These are phyloP conservation scores for Barnardius zonarius DNA, from an alignment of 2,113 vertebrate species.

Conservation along the genomic window DNA sequence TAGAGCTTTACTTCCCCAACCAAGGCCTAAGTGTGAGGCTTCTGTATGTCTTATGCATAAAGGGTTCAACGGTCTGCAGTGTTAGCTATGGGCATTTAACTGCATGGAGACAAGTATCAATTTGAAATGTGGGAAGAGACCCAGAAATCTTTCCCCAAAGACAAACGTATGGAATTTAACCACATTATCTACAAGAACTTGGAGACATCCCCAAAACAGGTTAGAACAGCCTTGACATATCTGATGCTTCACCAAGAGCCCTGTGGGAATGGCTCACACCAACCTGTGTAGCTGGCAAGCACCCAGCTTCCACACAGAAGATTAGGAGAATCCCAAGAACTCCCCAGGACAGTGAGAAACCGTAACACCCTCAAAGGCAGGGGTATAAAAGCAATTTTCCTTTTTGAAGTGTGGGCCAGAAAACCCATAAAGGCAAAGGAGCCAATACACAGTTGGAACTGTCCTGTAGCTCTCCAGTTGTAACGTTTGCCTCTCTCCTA, in stretches of 20 bases:
- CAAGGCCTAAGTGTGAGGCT: not conserved
- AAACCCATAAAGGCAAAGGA: not conserved
- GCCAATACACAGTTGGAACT: not conserved
- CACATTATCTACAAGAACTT: not conserved
- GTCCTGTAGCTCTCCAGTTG: not conserved
- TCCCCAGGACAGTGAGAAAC: not conserved
- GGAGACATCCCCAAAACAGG: conserved; percentile 25
- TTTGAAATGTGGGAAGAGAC: not conserved
- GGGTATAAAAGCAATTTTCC: not conserved
- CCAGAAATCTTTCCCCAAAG: conserved; percentile 11
- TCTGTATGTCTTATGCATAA: not conserved
- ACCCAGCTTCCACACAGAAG: not conserved
- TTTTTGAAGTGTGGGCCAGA: not conserved
- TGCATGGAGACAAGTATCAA: not conserved
- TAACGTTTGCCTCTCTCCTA: not conserved
- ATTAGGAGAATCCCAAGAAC: not conserved
- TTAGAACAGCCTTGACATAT: conserved; percentile 39
- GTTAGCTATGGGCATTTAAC: not conserved
- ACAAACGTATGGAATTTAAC: not conserved
- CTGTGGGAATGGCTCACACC: not conserved
- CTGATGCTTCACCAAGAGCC: conserved; percentile 39
- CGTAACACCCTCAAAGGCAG: not conserved
- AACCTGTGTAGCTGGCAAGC: not conserved
- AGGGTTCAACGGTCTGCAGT: not conserved
- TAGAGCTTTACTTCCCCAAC: not conserved